phyloP scores from a whole-genome alignment of 2,888 invertebrate species.

The Tupiocoris notatus region DNA sequence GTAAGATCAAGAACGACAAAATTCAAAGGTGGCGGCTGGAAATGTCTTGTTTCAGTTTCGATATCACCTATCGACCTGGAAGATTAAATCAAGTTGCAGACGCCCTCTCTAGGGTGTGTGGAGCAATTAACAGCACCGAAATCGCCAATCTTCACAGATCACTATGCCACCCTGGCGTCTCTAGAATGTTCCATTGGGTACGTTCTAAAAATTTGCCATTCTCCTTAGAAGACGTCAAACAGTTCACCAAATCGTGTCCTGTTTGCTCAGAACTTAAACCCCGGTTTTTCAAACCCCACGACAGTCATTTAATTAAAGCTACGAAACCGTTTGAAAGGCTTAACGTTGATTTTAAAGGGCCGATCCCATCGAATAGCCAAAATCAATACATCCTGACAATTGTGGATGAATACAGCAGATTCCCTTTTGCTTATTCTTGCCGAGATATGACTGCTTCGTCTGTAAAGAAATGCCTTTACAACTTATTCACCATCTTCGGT shows the following conservation, averaged over 20 bases:
- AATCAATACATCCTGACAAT: slow-evolving; percentile 43
- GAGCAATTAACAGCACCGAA: too few relatives aligned
- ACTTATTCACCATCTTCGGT: slow-evolving; percentile 22
- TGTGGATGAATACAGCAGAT: slow-evolving; percentile 45
- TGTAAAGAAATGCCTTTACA: slow-evolving; percentile 19
- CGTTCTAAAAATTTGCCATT: slow-evolving; percentile 11
- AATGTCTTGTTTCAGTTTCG: slow-evolving; percentile 16
- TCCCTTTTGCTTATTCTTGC: slow-evolving; percentile 42
- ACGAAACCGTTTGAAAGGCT: slow-evolving; percentile 10
- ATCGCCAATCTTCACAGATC: too few relatives aligned
- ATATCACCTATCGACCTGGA: slow-evolving; percentile 28
- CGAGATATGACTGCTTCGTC: slow-evolving; percentile 31
- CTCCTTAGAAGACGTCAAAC: slow-evolving; percentile 17
- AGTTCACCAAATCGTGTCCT: background rate
- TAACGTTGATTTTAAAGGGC: slow-evolving; percentile 16
- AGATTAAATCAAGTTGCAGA: slow-evolving; percentile 45
- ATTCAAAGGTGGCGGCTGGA: slow-evolving; percentile 24
- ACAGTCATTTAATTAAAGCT: slow-evolving; percentile 10
- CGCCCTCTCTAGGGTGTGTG: too few relatives aligned
- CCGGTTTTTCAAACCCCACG: background rate
- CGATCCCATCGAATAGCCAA: slow-evolving; percentile 38
- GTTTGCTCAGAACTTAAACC: slow-evolving; percentile 6
- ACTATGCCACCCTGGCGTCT: slow-evolving; percentile 4
- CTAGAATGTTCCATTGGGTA: slow-evolving; percentile 25
- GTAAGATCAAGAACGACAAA: slow-evolving; percentile 14